These are phyloP conservation scores for Zaprionus capensis DNA, from an alignment of 1,140 invertebrate genomes.

Conservation along the genomic window DNA sequence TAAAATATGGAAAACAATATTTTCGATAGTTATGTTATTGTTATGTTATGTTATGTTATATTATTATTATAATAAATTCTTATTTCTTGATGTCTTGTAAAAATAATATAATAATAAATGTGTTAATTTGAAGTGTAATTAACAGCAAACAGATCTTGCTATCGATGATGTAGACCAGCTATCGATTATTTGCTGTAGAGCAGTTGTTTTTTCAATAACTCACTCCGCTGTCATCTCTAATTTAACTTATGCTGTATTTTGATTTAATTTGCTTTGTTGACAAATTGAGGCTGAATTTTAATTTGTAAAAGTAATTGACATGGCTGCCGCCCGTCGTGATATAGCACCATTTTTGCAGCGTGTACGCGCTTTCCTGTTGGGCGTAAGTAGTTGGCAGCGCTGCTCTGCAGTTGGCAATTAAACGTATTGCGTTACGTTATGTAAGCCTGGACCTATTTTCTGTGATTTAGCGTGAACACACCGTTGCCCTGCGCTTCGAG, in stretches of 20 bases:
- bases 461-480: slow-evolving; percentile 86
- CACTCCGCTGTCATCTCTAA: slow-evolving; percentile 25
- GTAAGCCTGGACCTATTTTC: slow-evolving; percentile 47
- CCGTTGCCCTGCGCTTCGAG: slow-evolving; percentile 87
- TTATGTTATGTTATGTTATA: no score
- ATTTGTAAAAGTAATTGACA: slow-evolving; percentile 22
- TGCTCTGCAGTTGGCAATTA: background rate
- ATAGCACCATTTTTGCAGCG: slow-evolving; percentile 87
- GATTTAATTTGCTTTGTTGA: slow-evolving; percentile 43
- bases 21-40: no score
- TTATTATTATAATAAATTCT: no score
- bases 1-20: no score
- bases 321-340: slow-evolving; percentile 85
- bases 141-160: no score
- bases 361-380: slow-evolving; percentile 87
- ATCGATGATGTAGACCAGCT: background rate
- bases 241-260: slow-evolving; percentile 32
- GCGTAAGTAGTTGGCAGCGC: slow-evolving; percentile 84
- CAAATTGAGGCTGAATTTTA: slow-evolving; percentile 6
- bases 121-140: no score
- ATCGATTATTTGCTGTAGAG: background rate
- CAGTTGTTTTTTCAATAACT: slow-evolving; percentile 7
- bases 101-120: no score
- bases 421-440: slow-evolving; percentile 43
- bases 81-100: no score